Evolutionary conservation across 2,797 vertebrate genomes (phyloP).

Genomic region (Macroramphosus scolopax): DNA sequence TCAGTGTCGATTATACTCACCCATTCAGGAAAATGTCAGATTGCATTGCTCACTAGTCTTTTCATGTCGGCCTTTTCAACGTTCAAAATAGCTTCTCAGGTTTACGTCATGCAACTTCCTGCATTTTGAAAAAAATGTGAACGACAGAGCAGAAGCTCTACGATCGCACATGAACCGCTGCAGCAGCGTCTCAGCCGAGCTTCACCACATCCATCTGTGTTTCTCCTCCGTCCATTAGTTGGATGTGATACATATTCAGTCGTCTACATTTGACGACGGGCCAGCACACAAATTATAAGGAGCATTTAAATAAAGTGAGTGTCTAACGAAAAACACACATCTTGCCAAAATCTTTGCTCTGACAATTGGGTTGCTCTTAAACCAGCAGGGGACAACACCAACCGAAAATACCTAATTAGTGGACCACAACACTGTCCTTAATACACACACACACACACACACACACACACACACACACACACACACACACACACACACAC

Average conservation of each 20-base stretch:
- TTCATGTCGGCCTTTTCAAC: not conserved
- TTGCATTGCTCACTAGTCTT: not conserved
- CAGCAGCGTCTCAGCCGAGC: too few species aligned
- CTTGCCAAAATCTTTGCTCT: too few species aligned
- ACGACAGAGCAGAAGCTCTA: not conserved
- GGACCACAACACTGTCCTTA: not conserved
- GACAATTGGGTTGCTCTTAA: too few species aligned
- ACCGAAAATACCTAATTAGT: not conserved
- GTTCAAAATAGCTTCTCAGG: not conserved
- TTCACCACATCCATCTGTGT: too few species aligned
- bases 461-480: slow-evolving; percentile 2
- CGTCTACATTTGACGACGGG: too few species aligned
- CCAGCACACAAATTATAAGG: too few species aligned
- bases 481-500: slow-evolving; percentile 5
- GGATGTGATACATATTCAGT: too few species aligned
- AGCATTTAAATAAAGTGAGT: too few species aligned
- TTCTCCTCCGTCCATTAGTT: too few species aligned
- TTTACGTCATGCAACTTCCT: not conserved
- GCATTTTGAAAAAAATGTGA: slow-evolving; percentile 5
- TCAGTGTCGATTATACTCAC: too few species aligned
- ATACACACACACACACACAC: slow-evolving; percentile 9
- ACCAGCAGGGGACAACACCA: too few species aligned
- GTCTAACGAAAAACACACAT: too few species aligned
- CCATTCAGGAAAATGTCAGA: not conserved
- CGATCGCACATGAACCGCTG: not conserved